Evolutionary conservation across 1,140 invertebrate genomes (phyloP), one percentile per base, ranked within the genome.

Genomic region (Oppia nitens): DNA sequence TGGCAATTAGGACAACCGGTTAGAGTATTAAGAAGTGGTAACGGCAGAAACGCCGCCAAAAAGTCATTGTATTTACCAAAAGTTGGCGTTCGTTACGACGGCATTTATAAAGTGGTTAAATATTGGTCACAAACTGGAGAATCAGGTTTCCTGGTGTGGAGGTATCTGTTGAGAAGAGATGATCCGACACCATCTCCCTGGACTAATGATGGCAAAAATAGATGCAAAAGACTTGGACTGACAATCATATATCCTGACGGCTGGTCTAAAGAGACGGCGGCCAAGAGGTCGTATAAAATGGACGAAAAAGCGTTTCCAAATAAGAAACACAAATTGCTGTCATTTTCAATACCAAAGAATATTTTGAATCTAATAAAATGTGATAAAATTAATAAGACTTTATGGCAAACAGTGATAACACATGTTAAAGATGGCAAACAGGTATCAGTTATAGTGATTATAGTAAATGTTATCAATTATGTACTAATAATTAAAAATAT

Each of bases 91-190:
- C 66, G 76, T 64, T 78, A 75, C 66, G 75, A 76, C 67, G 75
- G 75, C 6, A 69, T 76, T 53, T 76, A 76, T 62, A 76, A 75
- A 67, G 74, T 90, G 4, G 82, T 86, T 0, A 87, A 85, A 64
- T 91, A 89, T 68, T 89, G 83, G 73, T 82, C 82, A 2, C 83
- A 79, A 60, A 50, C n/a, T 11, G 85, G 85, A 12, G 77, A 83
- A 64, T 83, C 83, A 49, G 86, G 85, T 1, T 87, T 81, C 68
- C 73, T 78, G 6, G 83, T 92, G 12, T 92, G 86, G 86, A 77
- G 83, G 49, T 92, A 85, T 68, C 65, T 84, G 14, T 68, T 92
- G 45, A 72, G 81, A 57, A 73, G 87, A 64, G 87, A 91, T 70
- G 87, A 92, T 71, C 78, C 81, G 0, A 71, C 66, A 14, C 83